Conservation (phyloP, 2,113 vertebrate species). For the Phaethornis superciliosus region DNA sequence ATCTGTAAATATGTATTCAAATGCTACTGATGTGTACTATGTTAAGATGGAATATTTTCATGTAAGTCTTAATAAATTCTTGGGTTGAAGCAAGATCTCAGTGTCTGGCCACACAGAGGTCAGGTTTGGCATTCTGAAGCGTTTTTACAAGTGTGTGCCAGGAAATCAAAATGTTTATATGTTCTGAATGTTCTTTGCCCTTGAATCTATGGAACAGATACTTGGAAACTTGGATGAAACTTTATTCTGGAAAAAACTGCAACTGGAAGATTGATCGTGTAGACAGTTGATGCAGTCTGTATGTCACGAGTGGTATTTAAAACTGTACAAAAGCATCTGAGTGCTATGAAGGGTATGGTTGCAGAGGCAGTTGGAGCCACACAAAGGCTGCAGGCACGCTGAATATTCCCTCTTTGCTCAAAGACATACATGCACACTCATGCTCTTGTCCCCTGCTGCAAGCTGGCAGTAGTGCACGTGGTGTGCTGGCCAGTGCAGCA, state of each 20-base stretch:
- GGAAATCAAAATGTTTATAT: not conserved
- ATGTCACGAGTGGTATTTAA: not conserved
- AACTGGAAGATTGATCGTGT: not conserved
- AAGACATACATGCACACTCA: accelerated
- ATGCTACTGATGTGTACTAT: not conserved
- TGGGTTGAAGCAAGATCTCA: not conserved
- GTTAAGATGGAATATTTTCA: slow-evolving; percentile 20
- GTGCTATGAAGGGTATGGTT: not conserved
- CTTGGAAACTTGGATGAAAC: not conserved
- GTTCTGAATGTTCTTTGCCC: not conserved
- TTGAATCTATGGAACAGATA: not conserved
- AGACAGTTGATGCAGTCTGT: not conserved
- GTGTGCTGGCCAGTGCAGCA: not conserved
- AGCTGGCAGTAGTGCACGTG: accelerated
- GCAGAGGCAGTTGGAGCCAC: not conserved
- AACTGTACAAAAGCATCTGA: not conserved
- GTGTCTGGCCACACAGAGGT: not conserved
- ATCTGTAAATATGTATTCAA: slow-evolving; percentile 77
- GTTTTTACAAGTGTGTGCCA: not conserved
- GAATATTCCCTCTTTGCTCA: not conserved
- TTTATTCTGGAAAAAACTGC: not conserved
- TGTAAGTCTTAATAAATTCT: slow-evolving; percentile 29
- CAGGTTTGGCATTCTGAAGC: not conserved
- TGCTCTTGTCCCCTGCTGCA: not conserved
- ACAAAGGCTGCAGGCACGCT: not conserved